phyloP scores from a whole-genome alignment of 2,888 invertebrate genomes.

The Vandiemenella viatica region DNA sequence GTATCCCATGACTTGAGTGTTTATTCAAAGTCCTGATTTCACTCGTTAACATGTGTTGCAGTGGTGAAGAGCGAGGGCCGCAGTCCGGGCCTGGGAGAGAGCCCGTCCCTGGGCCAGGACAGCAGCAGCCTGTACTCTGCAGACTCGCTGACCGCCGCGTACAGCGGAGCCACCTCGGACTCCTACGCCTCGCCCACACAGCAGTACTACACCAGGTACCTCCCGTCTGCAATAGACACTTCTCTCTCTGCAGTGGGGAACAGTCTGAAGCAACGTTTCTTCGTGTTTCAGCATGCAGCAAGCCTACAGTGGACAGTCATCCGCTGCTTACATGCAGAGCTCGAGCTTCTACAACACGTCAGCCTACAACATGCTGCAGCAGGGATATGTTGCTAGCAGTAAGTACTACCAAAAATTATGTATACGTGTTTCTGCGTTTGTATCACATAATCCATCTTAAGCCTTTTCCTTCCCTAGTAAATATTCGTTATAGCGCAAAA shows the following conservation, averaged over 20 bases:
- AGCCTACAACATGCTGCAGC: constrained; percentile 21
- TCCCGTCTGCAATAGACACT: constrained; percentile 31
- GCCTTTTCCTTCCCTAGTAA: constrained; percentile 12
- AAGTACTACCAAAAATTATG: too few species aligned
- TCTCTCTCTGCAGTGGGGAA: neutral
- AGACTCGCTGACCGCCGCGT: constrained; percentile 18
- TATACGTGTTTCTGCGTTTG: neutral
- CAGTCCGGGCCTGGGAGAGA: constrained; percentile 47
- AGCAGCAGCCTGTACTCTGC: constrained; percentile 13
- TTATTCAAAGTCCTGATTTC: neutral
- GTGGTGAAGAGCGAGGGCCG: constrained; percentile 56
- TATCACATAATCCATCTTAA: neutral
- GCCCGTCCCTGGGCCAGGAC: constrained; percentile 8
- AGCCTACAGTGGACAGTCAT: constrained; percentile 29
- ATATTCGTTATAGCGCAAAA: too few species aligned
- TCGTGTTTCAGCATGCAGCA: constrained; percentile 30
- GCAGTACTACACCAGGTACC: constrained; percentile 59
- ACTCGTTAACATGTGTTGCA: constrained; percentile 3
- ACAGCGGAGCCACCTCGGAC: constrained; percentile 39
- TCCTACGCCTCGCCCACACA: constrained; percentile 39
- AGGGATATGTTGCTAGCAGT: constrained; percentile 22
- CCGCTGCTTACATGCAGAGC: constrained; percentile 22
- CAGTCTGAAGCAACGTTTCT: neutral
- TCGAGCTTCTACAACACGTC: constrained; percentile 14
- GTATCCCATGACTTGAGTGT: too few species aligned